Evolutionary conservation across 2,113 vertebrate species (phyloP), one percentile per base, ranked within the genome.

Genomic region (Ptilonorhynchus violaceus): DNA sequence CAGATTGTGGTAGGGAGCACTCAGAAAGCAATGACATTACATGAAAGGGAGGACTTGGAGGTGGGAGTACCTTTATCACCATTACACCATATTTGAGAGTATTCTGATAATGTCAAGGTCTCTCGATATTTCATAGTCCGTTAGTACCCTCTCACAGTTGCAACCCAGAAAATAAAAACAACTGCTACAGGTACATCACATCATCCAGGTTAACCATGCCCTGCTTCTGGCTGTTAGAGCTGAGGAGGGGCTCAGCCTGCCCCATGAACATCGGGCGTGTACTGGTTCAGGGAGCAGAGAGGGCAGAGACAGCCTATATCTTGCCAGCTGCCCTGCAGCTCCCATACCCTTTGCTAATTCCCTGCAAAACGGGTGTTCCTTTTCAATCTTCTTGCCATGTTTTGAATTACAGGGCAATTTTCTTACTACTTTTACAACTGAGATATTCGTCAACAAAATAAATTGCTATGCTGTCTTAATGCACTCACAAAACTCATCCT

Each of bases 211-310:
- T 46, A 62, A 63, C 37, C 19, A 2, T 30, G 35, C 9, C 20
- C 15, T 41, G 23, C 17, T 50, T 50, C 41, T 27, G 22, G n/a
- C 75, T 85, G 35, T 27, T 21, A 10, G 52, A 90, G 83, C 73
- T 37, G 0, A 35, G 64, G n/a, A 46, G 15, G 9, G 1, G 5
- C 68, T 91, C 42, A 42, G 33, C 42, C 73, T 86, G 46, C 42
- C 15, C 27, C 17, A 30, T 15, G 74, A 46, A 4, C 7, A 2
- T 0, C 0, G 39, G n/a, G 10, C 44, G 22, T 0, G 0, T 3
- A 0, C 33, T 28, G 18, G 14, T 37, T 37, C 2, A 2, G 21
- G 60, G 41, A 60, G 21, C 53, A 66, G 2, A 53, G 25, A 41
- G 42, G 75, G 60, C 58, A 72, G 67, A 21, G 22, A 7, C 70